Conservation (phyloP, 2,888 invertebrate genomes). For the Sphaerophoria rueppellii region DNA sequence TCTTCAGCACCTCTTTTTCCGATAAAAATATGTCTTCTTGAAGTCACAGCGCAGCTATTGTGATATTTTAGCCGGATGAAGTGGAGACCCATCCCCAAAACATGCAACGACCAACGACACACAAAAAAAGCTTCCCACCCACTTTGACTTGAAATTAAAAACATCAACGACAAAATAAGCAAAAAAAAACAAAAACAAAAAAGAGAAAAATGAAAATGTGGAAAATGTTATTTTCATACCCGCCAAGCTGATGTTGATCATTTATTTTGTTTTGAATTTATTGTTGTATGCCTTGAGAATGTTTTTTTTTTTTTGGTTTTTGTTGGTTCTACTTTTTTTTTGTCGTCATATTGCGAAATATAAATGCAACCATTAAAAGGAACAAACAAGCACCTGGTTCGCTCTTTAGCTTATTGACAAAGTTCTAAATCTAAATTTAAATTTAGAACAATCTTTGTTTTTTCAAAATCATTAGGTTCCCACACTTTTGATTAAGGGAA, state of each 20-base stretch:
- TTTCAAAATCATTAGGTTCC: too few relatives aligned
- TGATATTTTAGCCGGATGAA: conserved; percentile 34
- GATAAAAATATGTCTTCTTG: conserved; percentile 20
- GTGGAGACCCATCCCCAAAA: conserved; percentile 19
- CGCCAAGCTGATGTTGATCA: conserved; percentile 11
- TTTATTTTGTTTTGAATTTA: conserved; percentile 2
- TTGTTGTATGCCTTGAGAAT: conserved; percentile 30
- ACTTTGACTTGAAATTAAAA: conserved; percentile 17
- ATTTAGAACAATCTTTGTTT: too few relatives aligned
- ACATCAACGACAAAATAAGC: too few relatives aligned
- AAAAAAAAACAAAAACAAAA: conserved; percentile 9
- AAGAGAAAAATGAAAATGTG: conserved; percentile 13
- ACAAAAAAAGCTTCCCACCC: conserved; percentile 33
- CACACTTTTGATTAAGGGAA: too few relatives aligned
- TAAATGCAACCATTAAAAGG: neutral
- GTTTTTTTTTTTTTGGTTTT: conserved; percentile 1
- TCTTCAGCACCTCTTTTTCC: too few relatives aligned
- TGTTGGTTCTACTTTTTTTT: neutral
- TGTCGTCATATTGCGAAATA: conserved; percentile 13
- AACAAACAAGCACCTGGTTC: neutral
- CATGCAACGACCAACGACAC: neutral
- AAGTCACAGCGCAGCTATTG: conserved; percentile 28
- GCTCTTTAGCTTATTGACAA: too few relatives aligned
- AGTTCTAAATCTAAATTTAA: too few relatives aligned
- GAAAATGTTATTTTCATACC: conserved; percentile 24